Evolutionary conservation across 2,888 invertebrate genomes (phyloP), one percentile per base, ranked within the genome.

Genomic region (Morpho achilles): DNA sequence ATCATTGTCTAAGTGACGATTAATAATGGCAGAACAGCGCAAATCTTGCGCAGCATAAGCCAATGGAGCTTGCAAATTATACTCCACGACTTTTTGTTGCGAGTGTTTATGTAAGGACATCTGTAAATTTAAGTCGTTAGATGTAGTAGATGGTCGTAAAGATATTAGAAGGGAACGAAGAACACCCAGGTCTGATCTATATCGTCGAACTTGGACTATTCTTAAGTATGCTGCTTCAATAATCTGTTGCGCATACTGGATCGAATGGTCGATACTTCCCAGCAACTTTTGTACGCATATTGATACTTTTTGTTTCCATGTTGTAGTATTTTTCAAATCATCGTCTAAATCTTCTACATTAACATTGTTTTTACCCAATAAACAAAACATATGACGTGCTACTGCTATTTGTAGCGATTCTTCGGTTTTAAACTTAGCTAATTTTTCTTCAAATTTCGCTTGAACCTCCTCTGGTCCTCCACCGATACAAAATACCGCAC

Each of bases 401-500:
- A 78, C 57, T 0, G 67, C 70, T 8, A 67, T 59, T 62, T 77
- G 74, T 6, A 78, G 63, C 7, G 59, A 58, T 3, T 67, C 65
- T 8, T 74, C 73, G 4, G 68, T 61, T 1, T 63, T 54, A 8
- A 64, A 71, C 5, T 48, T 51, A 7, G 59, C 42, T 8, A 75
- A 42, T 22, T 73, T 65, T 4, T 67, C 58, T 16, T 73, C 67
- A 1, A 80, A 57, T 3, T 58, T 56, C 0, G 44, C 50, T 9
- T 65, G 53, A 40, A 77, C 65, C n/a, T 72, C 77, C 7, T 70
- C 71, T 6, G 83, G 83, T 22, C 70, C 67, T 46, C 75, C 76
- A 3, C 84, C 84, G 23, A 84, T 56, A 49, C 78, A 78, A 61
- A 71, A 84, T 0, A 84, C 72, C 22, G 75, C 79, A 23, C 83